Conservation (phyloP, 2,888 invertebrate genomes). For the Anorthoa munda region DNA sequence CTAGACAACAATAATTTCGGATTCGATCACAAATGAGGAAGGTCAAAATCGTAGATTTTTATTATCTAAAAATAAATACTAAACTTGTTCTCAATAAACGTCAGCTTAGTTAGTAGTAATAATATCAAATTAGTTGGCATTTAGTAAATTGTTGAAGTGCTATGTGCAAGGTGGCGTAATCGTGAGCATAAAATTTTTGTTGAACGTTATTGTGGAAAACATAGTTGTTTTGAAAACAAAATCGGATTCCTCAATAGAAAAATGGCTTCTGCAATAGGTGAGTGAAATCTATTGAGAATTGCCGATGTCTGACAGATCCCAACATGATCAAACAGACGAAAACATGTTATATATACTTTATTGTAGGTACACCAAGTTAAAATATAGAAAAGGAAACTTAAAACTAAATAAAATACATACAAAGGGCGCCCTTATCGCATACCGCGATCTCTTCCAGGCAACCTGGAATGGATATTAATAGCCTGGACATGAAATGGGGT, state of each 20-base stretch:
- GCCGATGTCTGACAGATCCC: background rate
- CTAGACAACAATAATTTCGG: slow-evolving; percentile 2
- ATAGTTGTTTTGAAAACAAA: slow-evolving; percentile 3
- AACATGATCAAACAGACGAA: background rate
- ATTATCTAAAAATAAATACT: background rate
- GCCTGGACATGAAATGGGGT: too few relatives aligned
- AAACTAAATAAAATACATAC: too few relatives aligned
- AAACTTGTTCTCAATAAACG: slow-evolving; percentile 7
- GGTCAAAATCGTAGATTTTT: slow-evolving; percentile 1
- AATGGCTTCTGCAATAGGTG: slow-evolving; percentile 12
- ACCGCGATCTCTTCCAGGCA: too few relatives aligned
- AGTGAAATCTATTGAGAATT: slow-evolving; percentile 2
- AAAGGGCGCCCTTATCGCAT: too few relatives aligned
- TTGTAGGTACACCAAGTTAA: too few relatives aligned
- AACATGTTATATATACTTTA: background rate
- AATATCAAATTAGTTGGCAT: background rate
- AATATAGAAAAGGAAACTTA: too few relatives aligned
- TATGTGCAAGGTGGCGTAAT: background rate
- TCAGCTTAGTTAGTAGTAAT: background rate
- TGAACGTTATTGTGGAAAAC: background rate
- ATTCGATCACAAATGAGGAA: slow-evolving; percentile 8
- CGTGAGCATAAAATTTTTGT: background rate
- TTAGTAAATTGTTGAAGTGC: slow-evolving; percentile 1
- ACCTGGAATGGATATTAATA: too few relatives aligned
- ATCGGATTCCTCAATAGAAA: background rate